Percentiles rank a stretch among this genome's conserved stretches.
phyloP scores from a whole-genome alignment of 1,140 invertebrate species.

The Drosophila sproati region DNA sequence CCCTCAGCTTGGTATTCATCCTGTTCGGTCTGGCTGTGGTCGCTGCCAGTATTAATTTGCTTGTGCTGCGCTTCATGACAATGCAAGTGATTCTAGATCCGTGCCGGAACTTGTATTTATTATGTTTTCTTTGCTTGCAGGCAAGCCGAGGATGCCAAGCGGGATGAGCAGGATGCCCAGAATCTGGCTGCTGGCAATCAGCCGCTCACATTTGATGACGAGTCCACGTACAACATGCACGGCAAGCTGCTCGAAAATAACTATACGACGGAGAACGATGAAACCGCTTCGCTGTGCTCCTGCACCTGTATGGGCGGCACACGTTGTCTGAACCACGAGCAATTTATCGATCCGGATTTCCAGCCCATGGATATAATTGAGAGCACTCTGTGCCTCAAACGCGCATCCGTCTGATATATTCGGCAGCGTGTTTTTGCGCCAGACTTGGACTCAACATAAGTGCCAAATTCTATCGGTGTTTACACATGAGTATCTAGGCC shows the following conservation, averaged over 20 bases:
- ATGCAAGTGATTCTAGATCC: constrained; percentile 87
- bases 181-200: constrained; percentile 64
- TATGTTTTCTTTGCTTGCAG: constrained; percentile 73
- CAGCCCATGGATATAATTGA: constrained; percentile 84
- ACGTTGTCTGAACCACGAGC: constrained; percentile 85
- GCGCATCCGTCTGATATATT: constrained; percentile 78
- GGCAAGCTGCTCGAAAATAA: constrained; percentile 76
- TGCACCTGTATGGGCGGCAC: constrained; percentile 83
- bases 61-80: constrained; percentile 99
- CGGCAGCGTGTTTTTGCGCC: not conserved
- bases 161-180: constrained; percentile 93
- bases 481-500: not conserved
- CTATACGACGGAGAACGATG: constrained; percentile 76
- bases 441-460: not conserved
- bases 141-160: constrained; percentile 94
- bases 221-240: constrained; percentile 74
- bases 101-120: too few species aligned
- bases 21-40: constrained; percentile 98
- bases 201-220: constrained; percentile 72
- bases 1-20: constrained; percentile 98
- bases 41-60: constrained; percentile 98
- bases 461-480: constrained; percentile 3
- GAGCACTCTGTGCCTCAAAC: constrained; percentile 77
- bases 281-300: constrained; percentile 80
- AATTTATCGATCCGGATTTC: constrained; percentile 85